A percentile compares a stretch with the other conserved stretches of the same genome.
Conservation (phyloP, 1,140 invertebrate genomes). For the Bombus pascuorum region DNA sequence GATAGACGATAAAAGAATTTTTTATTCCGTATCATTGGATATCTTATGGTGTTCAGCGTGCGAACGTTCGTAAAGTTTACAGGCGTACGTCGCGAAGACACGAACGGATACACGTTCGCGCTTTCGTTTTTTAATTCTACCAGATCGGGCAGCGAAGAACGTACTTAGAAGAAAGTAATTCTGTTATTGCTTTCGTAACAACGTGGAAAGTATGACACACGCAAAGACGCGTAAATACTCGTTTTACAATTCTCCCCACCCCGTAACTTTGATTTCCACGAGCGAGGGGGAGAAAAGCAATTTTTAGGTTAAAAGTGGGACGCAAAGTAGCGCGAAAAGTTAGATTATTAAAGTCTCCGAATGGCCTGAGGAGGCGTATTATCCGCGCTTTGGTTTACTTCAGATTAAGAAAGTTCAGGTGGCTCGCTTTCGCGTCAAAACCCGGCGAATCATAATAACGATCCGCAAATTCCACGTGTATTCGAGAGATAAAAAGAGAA, state of each 20-base stretch:
- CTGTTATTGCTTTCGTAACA: background rate
- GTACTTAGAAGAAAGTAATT: too few species aligned
- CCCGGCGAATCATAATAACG: slow-evolving; percentile 41
- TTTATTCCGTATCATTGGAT: too few species aligned
- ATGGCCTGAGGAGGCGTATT: slow-evolving; percentile 35
- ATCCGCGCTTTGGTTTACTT: slow-evolving; percentile 51
- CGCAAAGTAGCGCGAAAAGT: slow-evolving; percentile 44
- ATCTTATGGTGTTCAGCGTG: too few species aligned
- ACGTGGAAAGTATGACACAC: background rate
- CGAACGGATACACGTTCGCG: too few species aligned
- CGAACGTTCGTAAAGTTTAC: too few species aligned
- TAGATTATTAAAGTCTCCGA: slow-evolving; percentile 55
- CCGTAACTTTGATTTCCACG: background rate
- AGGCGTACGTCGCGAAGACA: too few species aligned
- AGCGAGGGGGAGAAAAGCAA: slow-evolving; percentile 20
- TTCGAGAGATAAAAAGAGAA: background rate
- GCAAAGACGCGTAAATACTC: slow-evolving; percentile 22
- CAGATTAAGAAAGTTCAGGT: slow-evolving; percentile 52
- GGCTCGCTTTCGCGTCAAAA: slow-evolving; percentile 20
- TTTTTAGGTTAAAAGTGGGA: slow-evolving; percentile 46
- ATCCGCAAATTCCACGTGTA: slow-evolving; percentile 27
- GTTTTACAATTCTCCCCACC: background rate
- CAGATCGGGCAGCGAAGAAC: too few species aligned
- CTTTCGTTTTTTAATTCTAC: too few species aligned
- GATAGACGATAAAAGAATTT: background rate